These are phyloP conservation scores for Malthinus flaveolus DNA, from an alignment of 2,888 invertebrate genomes.

Conservation along the genomic window DNA sequence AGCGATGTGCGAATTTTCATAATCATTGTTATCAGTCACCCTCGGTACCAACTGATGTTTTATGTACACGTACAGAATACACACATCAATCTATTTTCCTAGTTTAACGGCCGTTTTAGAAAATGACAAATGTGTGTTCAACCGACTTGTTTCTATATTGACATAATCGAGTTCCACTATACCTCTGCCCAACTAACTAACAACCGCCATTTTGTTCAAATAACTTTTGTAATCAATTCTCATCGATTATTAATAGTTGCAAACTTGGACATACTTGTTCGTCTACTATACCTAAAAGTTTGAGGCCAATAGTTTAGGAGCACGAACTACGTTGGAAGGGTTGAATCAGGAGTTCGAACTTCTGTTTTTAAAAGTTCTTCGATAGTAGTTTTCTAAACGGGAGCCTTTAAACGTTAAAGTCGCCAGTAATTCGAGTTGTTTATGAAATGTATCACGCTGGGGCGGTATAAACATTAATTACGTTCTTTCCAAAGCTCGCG, in stretches of 20 bases:
- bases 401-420: too few relatives aligned
- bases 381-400: too few relatives aligned
- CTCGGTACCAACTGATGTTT: neutral
- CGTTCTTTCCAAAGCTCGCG: too few relatives aligned
- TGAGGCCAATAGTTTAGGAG: too few relatives aligned
- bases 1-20: constrained; percentile 2
- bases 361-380: too few relatives aligned
- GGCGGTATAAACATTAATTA: too few relatives aligned
- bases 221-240: neutral
- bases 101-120: constrained; percentile 8
- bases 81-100: constrained; percentile 11
- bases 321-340: too few relatives aligned
- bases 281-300: neutral
- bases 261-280: constrained; percentile 1
- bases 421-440: too few relatives aligned
- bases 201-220: neutral
- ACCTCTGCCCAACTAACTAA: neutral
- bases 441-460: too few relatives aligned
- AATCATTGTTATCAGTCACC: constrained; percentile 10
- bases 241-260: neutral
- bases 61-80: neutral
- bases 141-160: constrained; percentile 12
- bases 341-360: too few relatives aligned
- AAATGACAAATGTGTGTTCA: constrained; percentile 15
- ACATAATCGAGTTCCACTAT: neutral